These are phyloP conservation scores for Chloebia gouldiae DNA, from an alignment of 2,113 vertebrate species.

Conservation along the genomic window DNA sequence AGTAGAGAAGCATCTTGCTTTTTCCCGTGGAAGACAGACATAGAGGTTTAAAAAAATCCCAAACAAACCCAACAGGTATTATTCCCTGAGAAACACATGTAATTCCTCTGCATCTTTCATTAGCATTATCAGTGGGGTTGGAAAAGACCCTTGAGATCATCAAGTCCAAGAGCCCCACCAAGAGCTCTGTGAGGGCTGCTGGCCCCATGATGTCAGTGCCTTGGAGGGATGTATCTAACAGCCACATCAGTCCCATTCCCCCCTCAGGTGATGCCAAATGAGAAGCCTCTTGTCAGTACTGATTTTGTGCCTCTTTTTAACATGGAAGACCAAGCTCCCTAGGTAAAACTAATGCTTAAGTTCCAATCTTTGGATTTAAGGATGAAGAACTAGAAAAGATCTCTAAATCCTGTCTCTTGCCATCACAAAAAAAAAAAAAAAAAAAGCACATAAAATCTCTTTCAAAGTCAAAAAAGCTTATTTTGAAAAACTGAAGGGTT, in stretches of 20 bases:
- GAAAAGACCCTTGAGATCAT: too few relatives aligned
- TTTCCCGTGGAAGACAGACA: too few relatives aligned
- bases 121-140: too few relatives aligned
- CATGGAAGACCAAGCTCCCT: not conserved
- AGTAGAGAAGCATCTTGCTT: too few relatives aligned
- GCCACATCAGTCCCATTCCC: not conserved
- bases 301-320: not conserved
- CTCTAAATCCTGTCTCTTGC: not conserved
- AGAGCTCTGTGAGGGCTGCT: not conserved
- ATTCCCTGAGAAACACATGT: too few relatives aligned
- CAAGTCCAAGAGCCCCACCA: not conserved
- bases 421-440: not conserved
- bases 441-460: not conserved
- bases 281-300: not conserved
- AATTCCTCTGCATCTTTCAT: too few relatives aligned
- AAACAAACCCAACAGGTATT: too few relatives aligned
- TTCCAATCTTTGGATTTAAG: not conserved
- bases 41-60: too few relatives aligned
- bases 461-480: not conserved
- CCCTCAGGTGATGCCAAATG: not conserved
- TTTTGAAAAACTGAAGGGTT: not conserved
- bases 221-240: not conserved
- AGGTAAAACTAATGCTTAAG: not conserved
- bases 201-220: not conserved
- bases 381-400: not conserved